phyloP scores from a whole-genome alignment of 2,797 vertebrate genomes.

The Cyprinella venusta region DNA sequence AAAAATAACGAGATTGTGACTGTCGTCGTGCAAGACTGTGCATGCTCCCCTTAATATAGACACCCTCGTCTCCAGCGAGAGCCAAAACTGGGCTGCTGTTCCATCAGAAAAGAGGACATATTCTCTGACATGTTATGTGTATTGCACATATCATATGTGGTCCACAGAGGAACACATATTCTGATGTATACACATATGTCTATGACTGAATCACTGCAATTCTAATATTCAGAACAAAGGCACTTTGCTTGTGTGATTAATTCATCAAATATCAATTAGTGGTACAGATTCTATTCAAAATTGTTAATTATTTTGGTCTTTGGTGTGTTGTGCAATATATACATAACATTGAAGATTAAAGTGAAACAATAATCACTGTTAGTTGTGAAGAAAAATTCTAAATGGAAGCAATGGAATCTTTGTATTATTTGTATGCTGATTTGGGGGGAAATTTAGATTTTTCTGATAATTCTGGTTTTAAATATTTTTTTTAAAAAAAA shows the following conservation, averaged over 20 bases:
- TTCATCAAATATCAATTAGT: background rate
- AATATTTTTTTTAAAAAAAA: background rate
- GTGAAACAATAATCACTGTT: background rate
- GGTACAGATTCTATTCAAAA: background rate
- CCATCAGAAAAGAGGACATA: constrained; percentile 51
- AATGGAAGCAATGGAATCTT: background rate
- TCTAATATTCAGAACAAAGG: background rate
- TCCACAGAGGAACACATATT: background rate
- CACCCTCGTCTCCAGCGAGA: constrained; percentile 44
- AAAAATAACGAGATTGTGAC: constrained; percentile 32
- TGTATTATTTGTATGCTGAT: background rate
- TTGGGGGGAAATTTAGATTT: background rate
- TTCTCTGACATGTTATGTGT: constrained; percentile 20
- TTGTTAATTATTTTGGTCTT: background rate
- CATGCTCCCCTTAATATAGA: constrained; percentile 46
- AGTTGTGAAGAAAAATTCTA: background rate
- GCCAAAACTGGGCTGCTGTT: constrained; percentile 52
- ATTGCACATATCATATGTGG: constrained; percentile 7
- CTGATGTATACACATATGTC: background rate
- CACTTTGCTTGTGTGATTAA: background rate
- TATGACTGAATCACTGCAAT: background rate
- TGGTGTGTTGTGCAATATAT: background rate
- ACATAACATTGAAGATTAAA: background rate
- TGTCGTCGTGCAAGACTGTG: constrained; percentile 43
- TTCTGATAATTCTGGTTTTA: background rate